A percentile compares a stretch with the other conserved stretches of the same genome.
These are phyloP conservation scores for Lasioglossum pauxillum DNA, from an alignment of 2,888 invertebrate species.

Conservation along the genomic window DNA sequence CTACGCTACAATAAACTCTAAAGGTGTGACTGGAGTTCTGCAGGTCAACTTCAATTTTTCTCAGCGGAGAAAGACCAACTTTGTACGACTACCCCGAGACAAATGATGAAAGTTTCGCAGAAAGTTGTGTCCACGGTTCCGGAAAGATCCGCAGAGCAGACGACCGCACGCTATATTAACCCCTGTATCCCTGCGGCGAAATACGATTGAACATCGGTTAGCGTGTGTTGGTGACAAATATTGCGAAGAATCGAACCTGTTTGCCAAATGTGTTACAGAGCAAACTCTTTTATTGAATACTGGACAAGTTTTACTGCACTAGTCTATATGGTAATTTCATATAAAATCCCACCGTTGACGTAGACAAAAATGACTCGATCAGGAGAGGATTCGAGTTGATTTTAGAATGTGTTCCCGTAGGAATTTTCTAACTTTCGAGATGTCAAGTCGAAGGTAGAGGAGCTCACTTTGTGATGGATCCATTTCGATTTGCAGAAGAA, in stretches of 20 bases:
- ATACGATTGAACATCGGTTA: not conserved
- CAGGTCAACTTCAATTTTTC: not conserved
- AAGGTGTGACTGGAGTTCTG: not conserved
- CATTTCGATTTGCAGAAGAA: not conserved
- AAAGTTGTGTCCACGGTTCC: constrained; percentile 1
- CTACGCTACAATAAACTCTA: not conserved
- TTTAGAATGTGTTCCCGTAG: not conserved
- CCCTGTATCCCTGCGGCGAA: not conserved
- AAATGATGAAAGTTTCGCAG: constrained; percentile 3
- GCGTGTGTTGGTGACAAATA: not conserved
- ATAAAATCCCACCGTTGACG: not conserved
- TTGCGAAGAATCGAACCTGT: not conserved
- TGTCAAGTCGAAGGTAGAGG: not conserved
- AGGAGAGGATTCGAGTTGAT: not conserved
- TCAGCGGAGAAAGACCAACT: not conserved
- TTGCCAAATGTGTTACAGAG: not conserved
- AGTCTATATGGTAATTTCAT: not conserved
- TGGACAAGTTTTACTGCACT: not conserved
- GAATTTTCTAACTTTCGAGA: too few species aligned
- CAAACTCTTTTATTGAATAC: not conserved
- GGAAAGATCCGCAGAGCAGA: not conserved
- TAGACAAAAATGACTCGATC: not conserved
- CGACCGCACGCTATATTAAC: constrained; percentile 15
- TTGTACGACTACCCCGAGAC: not conserved
- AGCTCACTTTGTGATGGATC: not conserved